A percentile compares a stretch with the other conserved stretches of the same genome.
These are phyloP conservation scores for Parauchenoglanis punctatus DNA, from an alignment of 2,797 vertebrate genomes.

Conservation along the genomic window DNA sequence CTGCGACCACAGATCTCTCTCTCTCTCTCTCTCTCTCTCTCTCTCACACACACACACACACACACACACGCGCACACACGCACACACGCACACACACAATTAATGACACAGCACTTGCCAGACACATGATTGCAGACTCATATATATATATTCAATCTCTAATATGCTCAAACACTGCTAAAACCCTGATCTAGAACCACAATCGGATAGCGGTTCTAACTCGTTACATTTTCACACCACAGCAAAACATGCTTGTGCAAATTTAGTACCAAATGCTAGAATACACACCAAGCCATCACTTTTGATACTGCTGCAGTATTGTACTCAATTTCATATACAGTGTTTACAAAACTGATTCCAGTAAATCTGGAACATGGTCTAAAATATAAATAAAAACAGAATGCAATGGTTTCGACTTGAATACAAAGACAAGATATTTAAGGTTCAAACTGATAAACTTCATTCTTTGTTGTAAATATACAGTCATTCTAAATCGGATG, in stretches of 20 bases:
- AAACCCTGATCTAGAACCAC: slow-evolving; percentile 17
- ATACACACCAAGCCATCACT: not conserved
- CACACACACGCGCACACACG: slow-evolving; percentile 35
- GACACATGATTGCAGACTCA: slow-evolving; percentile 31
- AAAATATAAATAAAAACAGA: too few species aligned
- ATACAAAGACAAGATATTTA: too few species aligned
- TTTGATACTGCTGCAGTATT: too few species aligned
- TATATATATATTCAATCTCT: slow-evolving; percentile 5
- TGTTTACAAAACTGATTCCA: too few species aligned
- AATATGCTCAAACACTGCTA: slow-evolving; percentile 5
- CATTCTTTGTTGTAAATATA: too few species aligned
- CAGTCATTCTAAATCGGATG: too few species aligned
- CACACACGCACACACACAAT: slow-evolving; percentile 1
- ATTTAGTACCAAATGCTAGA: not conserved
- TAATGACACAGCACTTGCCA: slow-evolving; percentile 34
- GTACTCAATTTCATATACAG: not conserved
- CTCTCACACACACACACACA: not conserved
- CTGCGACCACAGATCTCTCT: slow-evolving; percentile 64
- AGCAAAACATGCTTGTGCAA: slow-evolving; percentile 15
- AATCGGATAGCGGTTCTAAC: not conserved
- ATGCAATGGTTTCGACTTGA: too few species aligned
- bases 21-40: not conserved
- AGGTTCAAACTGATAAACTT: too few species aligned
- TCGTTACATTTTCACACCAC: not conserved
- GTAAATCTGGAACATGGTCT: too few species aligned